These are phyloP conservation scores for Periophthalmus magnuspinnatus DNA, from an alignment of 2,797 vertebrate species.

Conservation along the genomic window DNA sequence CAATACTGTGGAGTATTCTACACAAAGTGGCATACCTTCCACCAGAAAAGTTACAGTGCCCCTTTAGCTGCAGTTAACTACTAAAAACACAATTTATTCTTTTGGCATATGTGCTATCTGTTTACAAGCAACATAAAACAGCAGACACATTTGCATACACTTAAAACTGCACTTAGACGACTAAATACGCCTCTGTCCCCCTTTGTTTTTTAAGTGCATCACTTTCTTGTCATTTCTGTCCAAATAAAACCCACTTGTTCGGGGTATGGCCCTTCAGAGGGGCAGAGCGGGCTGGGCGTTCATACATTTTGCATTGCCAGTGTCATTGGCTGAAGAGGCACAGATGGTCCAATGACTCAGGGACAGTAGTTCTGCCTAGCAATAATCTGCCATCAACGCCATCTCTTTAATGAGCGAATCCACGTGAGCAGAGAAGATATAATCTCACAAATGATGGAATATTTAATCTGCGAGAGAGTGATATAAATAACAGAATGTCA, in stretches of 20 bases:
- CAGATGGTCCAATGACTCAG: conserved; percentile 65
- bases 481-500: conserved; percentile 4
- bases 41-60: no score
- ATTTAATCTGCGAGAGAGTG: conserved; percentile 18
- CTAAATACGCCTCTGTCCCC: conserved; percentile 16
- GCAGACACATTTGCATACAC: conserved; percentile 16
- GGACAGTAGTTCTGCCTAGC: conserved; percentile 49
- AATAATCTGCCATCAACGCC: conserved; percentile 61
- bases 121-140: neutral
- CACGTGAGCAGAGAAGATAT: conserved; percentile 35
- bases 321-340: conserved; percentile 57
- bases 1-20: no score
- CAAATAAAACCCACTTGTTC: conserved; percentile 34
- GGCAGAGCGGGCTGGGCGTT: conserved; percentile 17
- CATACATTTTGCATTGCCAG: conserved; percentile 50
- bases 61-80: no score
- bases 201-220: conserved; percentile 27
- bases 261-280: conserved; percentile 21
- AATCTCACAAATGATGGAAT: conserved; percentile 32
- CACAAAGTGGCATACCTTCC: no score
- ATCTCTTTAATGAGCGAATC: conserved; percentile 50
- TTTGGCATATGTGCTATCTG: neutral
- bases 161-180: neutral
- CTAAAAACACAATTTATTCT: no score
- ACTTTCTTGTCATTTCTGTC: conserved; percentile 39